Conservation (phyloP, 2,888 invertebrate species). For the Chelonus formosanus region DNA sequence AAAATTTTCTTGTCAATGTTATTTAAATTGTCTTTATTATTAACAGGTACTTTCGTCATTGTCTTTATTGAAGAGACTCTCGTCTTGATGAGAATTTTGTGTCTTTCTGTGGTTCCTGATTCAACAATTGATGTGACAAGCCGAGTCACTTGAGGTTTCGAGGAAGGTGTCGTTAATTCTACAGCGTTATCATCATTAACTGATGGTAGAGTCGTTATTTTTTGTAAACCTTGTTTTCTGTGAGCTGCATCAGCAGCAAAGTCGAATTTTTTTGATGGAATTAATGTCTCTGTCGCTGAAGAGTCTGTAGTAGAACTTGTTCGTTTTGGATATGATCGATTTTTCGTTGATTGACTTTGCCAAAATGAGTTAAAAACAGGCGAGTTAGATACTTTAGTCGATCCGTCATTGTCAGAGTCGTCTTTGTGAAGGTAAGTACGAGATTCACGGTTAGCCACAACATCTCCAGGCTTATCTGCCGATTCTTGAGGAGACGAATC, state of each 20-base stretch:
- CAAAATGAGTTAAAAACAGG: constrained; percentile 30
- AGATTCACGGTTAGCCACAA: constrained; percentile 43
- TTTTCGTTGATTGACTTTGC: constrained; percentile 40
- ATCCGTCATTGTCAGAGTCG: constrained; percentile 30
- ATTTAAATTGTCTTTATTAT: constrained; percentile 13
- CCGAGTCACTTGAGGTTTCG: constrained; percentile 62
- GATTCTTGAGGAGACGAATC: constrained; percentile 45
- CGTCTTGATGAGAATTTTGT: constrained; percentile 63
- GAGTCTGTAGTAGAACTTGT: constrained; percentile 48
- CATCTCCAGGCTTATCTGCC: constrained; percentile 36
- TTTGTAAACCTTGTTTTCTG: constrained; percentile 54
- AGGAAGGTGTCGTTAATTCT: constrained; percentile 45
- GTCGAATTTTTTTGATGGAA: constrained; percentile 60
- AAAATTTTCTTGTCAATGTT: constrained; percentile 22
- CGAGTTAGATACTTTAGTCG: constrained; percentile 4
- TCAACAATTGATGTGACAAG: constrained; percentile 66
- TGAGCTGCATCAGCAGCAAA: constrained; percentile 57
- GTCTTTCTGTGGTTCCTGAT: constrained; percentile 65
- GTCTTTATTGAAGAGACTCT: constrained; percentile 60
- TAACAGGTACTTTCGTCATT: constrained; percentile 54
- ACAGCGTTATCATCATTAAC: constrained; percentile 41
- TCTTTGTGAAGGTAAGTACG: constrained; percentile 42
- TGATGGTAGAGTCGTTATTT: constrained; percentile 44
- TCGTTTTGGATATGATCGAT: constrained; percentile 51
- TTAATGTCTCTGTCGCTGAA: constrained; percentile 57